Evolutionary conservation across 2,797 vertebrate species (phyloP).

Genomic region (Hippocampus kuda): DNA sequence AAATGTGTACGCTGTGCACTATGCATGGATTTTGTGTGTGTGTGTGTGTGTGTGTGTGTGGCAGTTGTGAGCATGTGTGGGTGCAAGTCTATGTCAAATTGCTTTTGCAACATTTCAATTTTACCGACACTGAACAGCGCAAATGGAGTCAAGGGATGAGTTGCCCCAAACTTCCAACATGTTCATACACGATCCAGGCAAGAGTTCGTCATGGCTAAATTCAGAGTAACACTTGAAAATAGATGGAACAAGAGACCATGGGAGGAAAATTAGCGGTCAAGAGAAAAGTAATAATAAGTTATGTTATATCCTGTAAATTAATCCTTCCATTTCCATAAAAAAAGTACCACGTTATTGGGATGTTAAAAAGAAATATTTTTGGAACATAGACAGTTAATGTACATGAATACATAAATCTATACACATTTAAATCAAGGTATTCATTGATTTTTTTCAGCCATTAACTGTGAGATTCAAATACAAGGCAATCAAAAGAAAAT

Average conservation of each 20-base stretch:
- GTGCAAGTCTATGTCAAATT: constrained; percentile 33
- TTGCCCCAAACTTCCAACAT: background rate
- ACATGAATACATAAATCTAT: no score
- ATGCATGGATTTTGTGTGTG: no score
- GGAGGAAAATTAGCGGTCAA: constrained; percentile 16
- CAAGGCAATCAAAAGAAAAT: no score
- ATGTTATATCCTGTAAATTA: background rate
- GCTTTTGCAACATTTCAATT: constrained; percentile 45
- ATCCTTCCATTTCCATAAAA: background rate
- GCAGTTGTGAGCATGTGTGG: constrained; percentile 17
- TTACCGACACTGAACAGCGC: constrained; percentile 29
- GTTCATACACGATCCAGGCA: background rate
- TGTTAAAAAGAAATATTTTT: no score
- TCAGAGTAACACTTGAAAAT: constrained; percentile 5
- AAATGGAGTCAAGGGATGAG: constrained; percentile 20
- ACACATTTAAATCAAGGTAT: no score
- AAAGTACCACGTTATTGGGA: no score
- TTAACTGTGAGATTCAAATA: no score
- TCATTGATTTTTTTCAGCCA: constrained; percentile 5
- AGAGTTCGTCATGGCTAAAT: background rate
- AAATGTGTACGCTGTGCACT: no score
- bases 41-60: constrained; percentile 26
- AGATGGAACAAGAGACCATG: constrained; percentile 9
- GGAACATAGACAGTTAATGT: no score
- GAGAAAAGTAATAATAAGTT: no score